Evolutionary conservation across 2,113 vertebrate species (phyloP).

Genomic region (Amphiprion percula): DNA sequence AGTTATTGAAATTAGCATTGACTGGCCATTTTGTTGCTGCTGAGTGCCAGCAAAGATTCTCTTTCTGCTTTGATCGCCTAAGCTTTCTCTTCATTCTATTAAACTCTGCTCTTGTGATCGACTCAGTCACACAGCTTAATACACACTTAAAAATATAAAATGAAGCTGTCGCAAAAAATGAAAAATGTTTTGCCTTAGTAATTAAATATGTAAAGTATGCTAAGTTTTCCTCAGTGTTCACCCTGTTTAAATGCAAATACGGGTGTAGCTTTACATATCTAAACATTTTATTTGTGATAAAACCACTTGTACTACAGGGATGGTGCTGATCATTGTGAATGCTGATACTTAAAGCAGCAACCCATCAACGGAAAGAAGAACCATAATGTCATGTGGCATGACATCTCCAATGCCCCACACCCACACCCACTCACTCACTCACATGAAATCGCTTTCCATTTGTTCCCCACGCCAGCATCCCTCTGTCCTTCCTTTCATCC

Average conservation of each 20-base stretch:
- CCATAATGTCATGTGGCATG: background rate
- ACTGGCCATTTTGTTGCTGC: slow-evolving; percentile 66
- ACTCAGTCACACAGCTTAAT: slow-evolving; percentile 40
- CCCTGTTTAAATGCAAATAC: background rate
- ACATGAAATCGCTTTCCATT: slow-evolving; percentile 18
- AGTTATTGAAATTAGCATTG: slow-evolving; percentile 77
- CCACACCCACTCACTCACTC: slow-evolving; percentile 4
- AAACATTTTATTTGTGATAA: background rate
- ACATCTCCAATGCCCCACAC: slow-evolving; percentile 8
- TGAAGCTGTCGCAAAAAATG: background rate
- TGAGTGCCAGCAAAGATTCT: slow-evolving; percentile 60
- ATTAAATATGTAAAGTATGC: background rate
- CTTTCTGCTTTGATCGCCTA: slow-evolving; percentile 56
- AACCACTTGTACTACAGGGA: background rate
- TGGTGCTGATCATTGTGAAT: background rate
- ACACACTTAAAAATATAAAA: background rate
- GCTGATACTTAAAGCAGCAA: slow-evolving; percentile 1
- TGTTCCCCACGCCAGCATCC: slow-evolving; percentile 6
- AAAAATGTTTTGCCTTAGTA: background rate
- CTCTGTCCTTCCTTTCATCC: background rate
- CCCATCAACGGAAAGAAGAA: slow-evolving; percentile 13
- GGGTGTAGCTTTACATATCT: background rate
- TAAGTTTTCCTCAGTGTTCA: too few species aligned
- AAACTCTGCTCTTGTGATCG: slow-evolving; percentile 36
- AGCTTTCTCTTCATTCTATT: slow-evolving; percentile 58